These are phyloP conservation scores for Cephonodes hylas DNA, from an alignment of 2,888 invertebrate species.

Conservation along the genomic window DNA sequence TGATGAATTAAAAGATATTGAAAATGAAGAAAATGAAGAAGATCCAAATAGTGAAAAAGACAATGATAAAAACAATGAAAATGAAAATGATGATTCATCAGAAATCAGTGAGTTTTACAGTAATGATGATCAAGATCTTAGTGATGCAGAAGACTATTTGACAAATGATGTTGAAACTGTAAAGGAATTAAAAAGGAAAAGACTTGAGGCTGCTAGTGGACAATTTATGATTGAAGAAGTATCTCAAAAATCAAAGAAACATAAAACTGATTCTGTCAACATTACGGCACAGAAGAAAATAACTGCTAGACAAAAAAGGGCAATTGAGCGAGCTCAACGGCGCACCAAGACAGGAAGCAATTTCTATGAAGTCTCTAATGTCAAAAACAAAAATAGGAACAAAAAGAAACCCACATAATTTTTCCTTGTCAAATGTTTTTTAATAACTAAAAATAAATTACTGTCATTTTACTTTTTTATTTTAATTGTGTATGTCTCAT, in stretches of 20 bases:
- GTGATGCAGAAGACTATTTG: constrained; percentile 76
- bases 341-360: constrained; percentile 92
- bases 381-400: constrained; percentile 91
- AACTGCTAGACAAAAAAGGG: constrained; percentile 89
- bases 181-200: constrained; percentile 70
- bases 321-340: constrained; percentile 86
- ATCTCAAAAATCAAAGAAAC: constrained; percentile 60
- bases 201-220: constrained; percentile 77
- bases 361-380: constrained; percentile 94
- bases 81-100: constrained; percentile 80
- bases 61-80: constrained; percentile 44
- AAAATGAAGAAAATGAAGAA: constrained; percentile 56
- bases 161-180: constrained; percentile 71
- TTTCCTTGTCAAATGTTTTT: constrained; percentile 17
- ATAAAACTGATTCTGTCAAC: constrained; percentile 38
- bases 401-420: constrained; percentile 76
- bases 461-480: background rate
- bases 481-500: background rate
- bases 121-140: constrained; percentile 82
- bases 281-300: constrained; percentile 71
- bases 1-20: constrained; percentile 69
- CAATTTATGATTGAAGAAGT: constrained; percentile 78
- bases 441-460: constrained; percentile 16
- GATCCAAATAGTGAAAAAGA: constrained; percentile 41
- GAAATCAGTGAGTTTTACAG: constrained; percentile 86